Conservation (phyloP, 2,797 vertebrate species). For the Sebastes dallii region DNA sequence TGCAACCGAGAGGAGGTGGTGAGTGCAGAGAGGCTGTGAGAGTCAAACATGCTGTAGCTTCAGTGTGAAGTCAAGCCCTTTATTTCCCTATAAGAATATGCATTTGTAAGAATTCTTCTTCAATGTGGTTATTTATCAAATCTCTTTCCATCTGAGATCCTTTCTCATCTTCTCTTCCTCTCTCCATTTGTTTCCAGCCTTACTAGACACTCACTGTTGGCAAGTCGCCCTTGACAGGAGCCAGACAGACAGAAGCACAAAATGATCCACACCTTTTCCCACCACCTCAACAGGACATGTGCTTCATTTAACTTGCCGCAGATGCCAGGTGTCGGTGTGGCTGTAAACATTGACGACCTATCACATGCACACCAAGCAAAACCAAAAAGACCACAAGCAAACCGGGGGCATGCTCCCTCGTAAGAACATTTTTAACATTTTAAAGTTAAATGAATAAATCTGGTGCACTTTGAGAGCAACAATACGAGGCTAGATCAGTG, state of each 20-base stretch:
- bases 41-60: neutral
- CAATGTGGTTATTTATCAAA: neutral
- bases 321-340: neutral
- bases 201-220: neutral
- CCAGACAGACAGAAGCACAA: constrained; percentile 5
- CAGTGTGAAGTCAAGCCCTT: neutral
- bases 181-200: neutral
- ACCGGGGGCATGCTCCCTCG: no score
- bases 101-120: neutral
- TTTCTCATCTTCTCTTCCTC: neutral
- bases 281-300: neutral
- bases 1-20: neutral
- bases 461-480: no score
- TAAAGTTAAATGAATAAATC: no score
- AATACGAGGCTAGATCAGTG: no score
- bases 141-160: neutral
- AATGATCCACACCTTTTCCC: neutral
- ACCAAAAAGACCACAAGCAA: no score
- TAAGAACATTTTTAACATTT: no score
- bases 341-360: neutral
- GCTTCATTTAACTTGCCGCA: constrained; percentile 27
- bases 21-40: neutral
- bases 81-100: neutral
- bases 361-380: no score
- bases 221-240: neutral